Evolutionary conservation across 2,888 invertebrate genomes (phyloP).

Genomic region (Andrena marginata): DNA sequence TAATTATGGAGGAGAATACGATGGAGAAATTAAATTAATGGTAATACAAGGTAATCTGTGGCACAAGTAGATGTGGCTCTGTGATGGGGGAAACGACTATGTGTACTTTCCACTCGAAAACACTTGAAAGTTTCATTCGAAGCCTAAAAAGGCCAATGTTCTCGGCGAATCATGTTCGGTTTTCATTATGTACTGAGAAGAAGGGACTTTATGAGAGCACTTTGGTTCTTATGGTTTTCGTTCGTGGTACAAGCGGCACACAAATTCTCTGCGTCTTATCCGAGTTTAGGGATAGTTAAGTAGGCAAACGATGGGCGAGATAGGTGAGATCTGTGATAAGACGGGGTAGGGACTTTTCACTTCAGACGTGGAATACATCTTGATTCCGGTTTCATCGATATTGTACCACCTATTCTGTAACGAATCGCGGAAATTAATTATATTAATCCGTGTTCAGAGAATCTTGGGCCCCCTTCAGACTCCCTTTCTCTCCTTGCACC

Average conservation of each 20-base stretch:
- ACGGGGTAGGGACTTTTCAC: neutral
- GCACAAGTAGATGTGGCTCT: too few relatives aligned
- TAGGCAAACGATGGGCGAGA: neutral
- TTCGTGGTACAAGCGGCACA: neutral
- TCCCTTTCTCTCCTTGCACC: neutral
- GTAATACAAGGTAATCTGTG: too few relatives aligned
- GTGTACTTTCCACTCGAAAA: too few relatives aligned
- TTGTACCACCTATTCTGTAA: neutral
- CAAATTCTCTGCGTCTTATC: neutral
- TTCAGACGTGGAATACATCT: neutral
- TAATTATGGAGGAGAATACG: too few relatives aligned
- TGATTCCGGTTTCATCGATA: neutral
- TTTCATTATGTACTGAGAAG: neutral
- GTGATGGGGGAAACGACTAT: too few relatives aligned
- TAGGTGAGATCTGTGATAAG: neutral
- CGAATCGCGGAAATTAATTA: constrained; percentile 18
- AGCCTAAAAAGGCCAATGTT: neutral
- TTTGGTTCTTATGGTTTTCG: neutral
- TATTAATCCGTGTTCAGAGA: neutral
- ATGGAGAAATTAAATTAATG: too few relatives aligned
- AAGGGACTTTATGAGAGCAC: too few relatives aligned
- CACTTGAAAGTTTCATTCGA: too few relatives aligned
- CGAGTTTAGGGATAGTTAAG: neutral
- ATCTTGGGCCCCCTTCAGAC: neutral
- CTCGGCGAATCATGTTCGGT: neutral